Base-by-base conservation (phyloP, 2,888 invertebrate species). In the Coleophora deauratella region DNA sequence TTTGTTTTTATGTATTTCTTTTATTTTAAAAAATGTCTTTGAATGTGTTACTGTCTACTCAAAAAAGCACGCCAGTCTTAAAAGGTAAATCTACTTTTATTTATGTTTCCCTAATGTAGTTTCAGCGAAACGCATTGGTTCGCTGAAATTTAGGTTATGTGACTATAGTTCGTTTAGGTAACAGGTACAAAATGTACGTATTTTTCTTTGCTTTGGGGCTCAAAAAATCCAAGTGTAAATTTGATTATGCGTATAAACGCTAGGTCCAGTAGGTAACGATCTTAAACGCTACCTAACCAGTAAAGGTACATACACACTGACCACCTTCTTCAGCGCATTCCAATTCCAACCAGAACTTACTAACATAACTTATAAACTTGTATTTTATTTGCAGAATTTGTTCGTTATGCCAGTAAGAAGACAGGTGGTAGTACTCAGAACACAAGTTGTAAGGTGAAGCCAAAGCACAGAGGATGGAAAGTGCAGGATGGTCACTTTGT, bases 381-480 rank as follows among this genome's bases (percentile, higher is more conserved):
- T 45, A 12, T 33, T 45, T 34, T 27, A 33, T 35, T 54, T 66
- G 2, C 52, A 88, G 88, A 69, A 43, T 63, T 69, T 41, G 51
- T 86, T 1, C 79, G 93, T 52, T 72, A 88, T 64, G 93, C 93
- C 0, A 91, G 92, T 59, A 94, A 94, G 63, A 95, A 94, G 65
- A 86, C 91, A 10, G 88, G 91, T 38, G 89, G 90, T 1, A 92
- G 91, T 76, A 91, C 93, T 9, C 87, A 88, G 50, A 94, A 93
- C 61, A 88, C 85, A 0, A 89, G 87, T 54, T 88, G 90, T 11
- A 90, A 91, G 62, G 79, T 88, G 0, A 89, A 87, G 56, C 91
- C 94, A 0, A 94, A 95, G 63, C 93, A 91, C 56, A 88, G 94
- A 62, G 93, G 93, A 0, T 91, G 91, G 89, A 91, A 90, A 56